Conservation (phyloP, 2,797 vertebrate genomes). For the Anguilla anguilla region DNA sequence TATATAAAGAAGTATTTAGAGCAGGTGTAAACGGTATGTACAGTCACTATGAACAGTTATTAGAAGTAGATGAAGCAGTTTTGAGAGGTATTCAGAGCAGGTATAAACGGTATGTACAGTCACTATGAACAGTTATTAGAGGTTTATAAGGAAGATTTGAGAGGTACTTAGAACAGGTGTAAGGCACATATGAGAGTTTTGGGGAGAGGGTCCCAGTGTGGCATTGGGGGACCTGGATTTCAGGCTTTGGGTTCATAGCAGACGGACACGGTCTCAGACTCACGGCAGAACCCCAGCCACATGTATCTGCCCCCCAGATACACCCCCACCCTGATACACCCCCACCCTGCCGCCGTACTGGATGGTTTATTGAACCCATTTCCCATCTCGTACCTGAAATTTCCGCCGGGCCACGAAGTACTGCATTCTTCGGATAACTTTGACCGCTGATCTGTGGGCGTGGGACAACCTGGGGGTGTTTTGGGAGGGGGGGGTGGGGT, state of each 20-base stretch:
- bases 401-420: slow-evolving; percentile 87
- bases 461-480: slow-evolving; percentile 76
- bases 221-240: background rate
- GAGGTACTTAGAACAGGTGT: background rate
- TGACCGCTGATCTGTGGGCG: slow-evolving; percentile 80
- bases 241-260: background rate
- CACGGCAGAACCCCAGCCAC: background rate
- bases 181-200: background rate
- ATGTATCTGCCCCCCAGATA: background rate
- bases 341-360: background rate
- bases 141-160: background rate
- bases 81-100: background rate
- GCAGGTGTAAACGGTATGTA: too few relatives aligned
- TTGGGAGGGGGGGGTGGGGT: background rate
- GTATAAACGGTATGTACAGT: background rate
- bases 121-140: background rate
- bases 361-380: slow-evolving; percentile 15
- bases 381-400: slow-evolving; percentile 82
- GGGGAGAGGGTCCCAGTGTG: background rate
- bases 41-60: too few relatives aligned
- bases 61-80: background rate
- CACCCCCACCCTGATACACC: background rate
- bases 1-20: too few relatives aligned
- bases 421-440: slow-evolving; percentile 87
- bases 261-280: background rate